phyloP scores from a whole-genome alignment of 2,797 vertebrate species.

The Leptoclinus maculatus region DNA sequence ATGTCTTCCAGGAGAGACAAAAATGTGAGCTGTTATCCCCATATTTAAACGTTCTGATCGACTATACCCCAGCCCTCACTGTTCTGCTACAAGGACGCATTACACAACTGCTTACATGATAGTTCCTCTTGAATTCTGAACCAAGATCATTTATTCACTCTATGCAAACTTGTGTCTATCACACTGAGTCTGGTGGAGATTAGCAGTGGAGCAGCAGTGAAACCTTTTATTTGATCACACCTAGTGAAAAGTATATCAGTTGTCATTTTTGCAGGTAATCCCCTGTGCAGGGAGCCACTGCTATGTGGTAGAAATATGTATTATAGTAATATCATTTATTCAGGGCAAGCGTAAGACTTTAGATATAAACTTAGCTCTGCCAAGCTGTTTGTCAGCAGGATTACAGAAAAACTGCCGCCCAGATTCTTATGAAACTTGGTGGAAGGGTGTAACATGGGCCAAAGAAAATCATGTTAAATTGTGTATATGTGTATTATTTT shows the following conservation, averaged over 20 bases:
- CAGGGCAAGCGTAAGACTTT: not conserved
- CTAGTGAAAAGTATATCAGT: too few species aligned
- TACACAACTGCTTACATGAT: not conserved
- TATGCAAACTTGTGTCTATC: not conserved
- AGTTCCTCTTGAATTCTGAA: not conserved
- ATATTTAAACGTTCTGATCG: not conserved
- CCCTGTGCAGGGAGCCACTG: not conserved
- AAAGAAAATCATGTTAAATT: not conserved
- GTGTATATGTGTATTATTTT: not conserved
- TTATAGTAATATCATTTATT: not conserved
- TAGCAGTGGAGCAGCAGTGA: not conserved
- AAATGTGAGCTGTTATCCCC: not conserved
- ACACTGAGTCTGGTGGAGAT: not conserved
- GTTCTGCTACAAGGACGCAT: not conserved
- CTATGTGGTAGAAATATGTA: not conserved
- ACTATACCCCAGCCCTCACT: not conserved
- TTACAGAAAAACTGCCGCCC: not conserved
- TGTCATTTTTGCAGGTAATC: not conserved
- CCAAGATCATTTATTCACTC: not conserved
- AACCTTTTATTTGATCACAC: not conserved
- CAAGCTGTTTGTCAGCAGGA: not conserved
- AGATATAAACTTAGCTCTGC: not conserved
- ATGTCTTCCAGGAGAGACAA: too few species aligned
- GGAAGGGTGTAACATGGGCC: not conserved
- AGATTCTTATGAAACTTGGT: not conserved